Evolutionary conservation across 2,888 invertebrate genomes (phyloP).

Genomic region (Netelia virgata): DNA sequence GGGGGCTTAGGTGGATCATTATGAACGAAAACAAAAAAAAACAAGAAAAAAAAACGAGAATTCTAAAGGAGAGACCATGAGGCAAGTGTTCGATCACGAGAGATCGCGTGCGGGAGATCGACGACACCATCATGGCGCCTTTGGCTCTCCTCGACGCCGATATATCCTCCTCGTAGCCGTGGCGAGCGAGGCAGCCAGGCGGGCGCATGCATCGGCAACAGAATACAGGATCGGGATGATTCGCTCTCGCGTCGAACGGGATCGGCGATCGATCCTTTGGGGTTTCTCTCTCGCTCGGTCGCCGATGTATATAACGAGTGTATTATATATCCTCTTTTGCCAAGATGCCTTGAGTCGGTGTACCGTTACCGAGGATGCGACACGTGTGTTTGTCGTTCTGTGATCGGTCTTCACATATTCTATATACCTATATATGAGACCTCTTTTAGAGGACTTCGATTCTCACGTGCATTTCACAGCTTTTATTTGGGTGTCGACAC

Average conservation of each 20-base stretch:
- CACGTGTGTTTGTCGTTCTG: background rate
- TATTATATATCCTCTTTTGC: conserved; percentile 44
- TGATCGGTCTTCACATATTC: too few species aligned
- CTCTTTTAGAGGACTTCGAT: conserved; percentile 21
- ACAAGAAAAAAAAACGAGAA: too few species aligned
- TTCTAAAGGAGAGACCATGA: conserved; percentile 52
- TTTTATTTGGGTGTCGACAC: conserved; percentile 44
- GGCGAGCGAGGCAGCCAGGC: background rate
- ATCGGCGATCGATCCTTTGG: conserved; percentile 63
- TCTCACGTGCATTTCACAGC: conserved; percentile 31
- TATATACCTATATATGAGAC: too few species aligned
- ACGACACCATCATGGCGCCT: conserved; percentile 69
- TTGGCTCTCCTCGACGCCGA: conserved; percentile 7
- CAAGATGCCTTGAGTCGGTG: conserved; percentile 16
- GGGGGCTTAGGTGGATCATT: too few species aligned
- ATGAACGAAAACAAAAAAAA: too few species aligned
- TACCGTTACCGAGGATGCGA: conserved; percentile 43
- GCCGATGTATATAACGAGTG: conserved; percentile 58
- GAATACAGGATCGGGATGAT: conserved; percentile 22
- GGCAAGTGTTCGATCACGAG: conserved; percentile 67
- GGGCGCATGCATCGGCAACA: background rate
- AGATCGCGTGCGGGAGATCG: conserved; percentile 70
- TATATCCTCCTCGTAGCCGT: background rate
- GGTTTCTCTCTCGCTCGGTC: conserved; percentile 46
- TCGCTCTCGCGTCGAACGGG: conserved; percentile 48